Evolutionary conservation across 2,113 vertebrate species (phyloP), one percentile per base, ranked within the genome.

Genomic region (Ginglymostoma cirratum): DNA sequence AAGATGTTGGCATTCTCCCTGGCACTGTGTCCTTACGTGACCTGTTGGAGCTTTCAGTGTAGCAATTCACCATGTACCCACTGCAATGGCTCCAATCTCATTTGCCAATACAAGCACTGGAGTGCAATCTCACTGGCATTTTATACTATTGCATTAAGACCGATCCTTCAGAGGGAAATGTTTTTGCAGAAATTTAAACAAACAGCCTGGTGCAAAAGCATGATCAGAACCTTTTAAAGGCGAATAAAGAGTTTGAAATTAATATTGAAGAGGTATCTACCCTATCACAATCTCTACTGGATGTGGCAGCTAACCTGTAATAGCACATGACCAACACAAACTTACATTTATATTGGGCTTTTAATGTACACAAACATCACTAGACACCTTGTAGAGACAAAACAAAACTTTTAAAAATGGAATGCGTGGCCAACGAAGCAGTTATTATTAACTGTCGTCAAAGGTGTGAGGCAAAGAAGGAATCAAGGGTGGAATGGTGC

Each of bases 291-390:
- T 97, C 97, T 90, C 14, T 61, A 15, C 87, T 90, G 27, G 30
- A 65, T 90, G 30, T 96, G 70, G 66, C 76, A 96, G 98, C 98
- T 98, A 99, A 99, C 98, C 99, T 98, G 98, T 99, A 99, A 98
- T 99, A 99, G 97, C 99, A 1, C 4, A 65, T 17, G 52, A 34
- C 8, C 87, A 65, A 34, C n/a, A 61, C n/a, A 3, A 65, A 5
- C 14, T 90, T 52, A 48, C 23, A 42, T 83, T 42, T 42, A 30
- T 89, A 30, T 48, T 45, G 83, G 48, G 21, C 27, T 61, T 90
- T 61, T n/a, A 90, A 55, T 34, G 30, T n/a, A 34, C 30, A 17
- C 17, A 90, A 61, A 61, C 0, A n/a, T 61, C 3, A 5, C 30
- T 6, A n/a, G 52, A 12, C 5, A 21, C 55, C 34, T 90, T 14